These are phyloP conservation scores for Troides oblongomaculatus DNA, from an alignment of 2,888 invertebrate species.

Conservation along the genomic window DNA sequence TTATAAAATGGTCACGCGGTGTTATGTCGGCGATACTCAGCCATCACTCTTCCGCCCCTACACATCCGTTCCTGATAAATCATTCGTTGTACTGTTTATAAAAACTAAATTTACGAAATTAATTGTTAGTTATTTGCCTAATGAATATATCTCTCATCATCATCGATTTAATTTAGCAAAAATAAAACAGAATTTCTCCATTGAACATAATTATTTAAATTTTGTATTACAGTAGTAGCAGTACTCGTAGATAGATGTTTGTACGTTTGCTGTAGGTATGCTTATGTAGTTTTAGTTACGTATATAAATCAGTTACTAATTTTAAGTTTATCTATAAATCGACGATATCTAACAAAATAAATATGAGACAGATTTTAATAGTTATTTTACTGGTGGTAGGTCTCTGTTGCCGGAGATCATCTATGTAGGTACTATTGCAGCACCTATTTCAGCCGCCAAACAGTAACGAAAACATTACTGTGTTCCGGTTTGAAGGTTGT, in stretches of 20 bases:
- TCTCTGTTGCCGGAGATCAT: no score
- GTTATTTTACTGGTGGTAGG: no score
- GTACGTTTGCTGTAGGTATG: neutral
- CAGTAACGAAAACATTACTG: no score
- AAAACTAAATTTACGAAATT: neutral
- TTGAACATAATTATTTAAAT: neutral
- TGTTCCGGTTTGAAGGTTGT: no score
- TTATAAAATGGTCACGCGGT: conserved; percentile 32
- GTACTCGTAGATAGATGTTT: neutral
- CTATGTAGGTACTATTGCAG: no score
- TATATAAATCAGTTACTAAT: neutral
- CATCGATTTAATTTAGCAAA: neutral
- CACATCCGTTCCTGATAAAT: conserved; percentile 70
- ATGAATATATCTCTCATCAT: neutral
- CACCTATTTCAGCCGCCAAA: no score
- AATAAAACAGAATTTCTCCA: neutral
- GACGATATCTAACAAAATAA: no score
- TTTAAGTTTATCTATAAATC: no score
- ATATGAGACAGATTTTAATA: no score
- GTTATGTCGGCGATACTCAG: conserved; percentile 35
- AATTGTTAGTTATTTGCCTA: neutral
- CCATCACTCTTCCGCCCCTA: conserved; percentile 60
- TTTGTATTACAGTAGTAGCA: neutral
- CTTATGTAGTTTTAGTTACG: neutral
- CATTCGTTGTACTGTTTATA: conserved; percentile 42